Conservation (phyloP, 2,888 invertebrate genomes). For the Drosophila bunnanda region DNA sequence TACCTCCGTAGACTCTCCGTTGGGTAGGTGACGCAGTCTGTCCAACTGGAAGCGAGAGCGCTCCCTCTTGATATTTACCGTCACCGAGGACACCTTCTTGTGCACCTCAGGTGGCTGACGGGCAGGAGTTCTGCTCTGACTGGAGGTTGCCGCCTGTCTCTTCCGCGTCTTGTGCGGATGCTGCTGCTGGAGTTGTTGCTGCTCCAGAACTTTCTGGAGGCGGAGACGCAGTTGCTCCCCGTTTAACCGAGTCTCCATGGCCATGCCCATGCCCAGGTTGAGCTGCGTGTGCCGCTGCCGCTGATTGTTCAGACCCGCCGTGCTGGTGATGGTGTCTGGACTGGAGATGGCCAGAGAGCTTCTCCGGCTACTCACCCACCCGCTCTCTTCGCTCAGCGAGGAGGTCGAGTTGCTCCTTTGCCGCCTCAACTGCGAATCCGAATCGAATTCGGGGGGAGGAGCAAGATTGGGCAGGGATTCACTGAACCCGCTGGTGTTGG, state of each 20-base stretch:
- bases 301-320: constrained; percentile 59
- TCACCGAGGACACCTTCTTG: constrained; percentile 82
- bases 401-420: constrained; percentile 87
- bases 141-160: constrained; percentile 51
- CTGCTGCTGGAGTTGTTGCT: constrained; percentile 82
- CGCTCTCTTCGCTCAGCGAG: constrained; percentile 92
- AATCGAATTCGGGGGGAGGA: constrained; percentile 87
- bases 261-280: constrained; percentile 74
- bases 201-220: constrained; percentile 86
- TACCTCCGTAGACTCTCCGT: constrained; percentile 81
- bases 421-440: constrained; percentile 67
- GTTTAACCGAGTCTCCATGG: constrained; percentile 85
- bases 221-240: constrained; percentile 89
- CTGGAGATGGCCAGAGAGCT: constrained; percentile 88
- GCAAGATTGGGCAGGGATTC: constrained; percentile 91
- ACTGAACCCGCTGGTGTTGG: constrained; percentile 86
- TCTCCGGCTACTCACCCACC: constrained; percentile 93
- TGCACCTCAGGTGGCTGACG: constrained; percentile 69
- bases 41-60: constrained; percentile 75
- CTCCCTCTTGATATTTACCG: constrained; percentile 78
- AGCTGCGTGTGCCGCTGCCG: constrained; percentile 69
- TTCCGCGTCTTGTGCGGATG: constrained; percentile 78
- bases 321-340: constrained; percentile 85
- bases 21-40: constrained; percentile 67
- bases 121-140: constrained; percentile 63